Conservation (phyloP, 2,888 invertebrate species). For the Agrilus cyanescens region DNA sequence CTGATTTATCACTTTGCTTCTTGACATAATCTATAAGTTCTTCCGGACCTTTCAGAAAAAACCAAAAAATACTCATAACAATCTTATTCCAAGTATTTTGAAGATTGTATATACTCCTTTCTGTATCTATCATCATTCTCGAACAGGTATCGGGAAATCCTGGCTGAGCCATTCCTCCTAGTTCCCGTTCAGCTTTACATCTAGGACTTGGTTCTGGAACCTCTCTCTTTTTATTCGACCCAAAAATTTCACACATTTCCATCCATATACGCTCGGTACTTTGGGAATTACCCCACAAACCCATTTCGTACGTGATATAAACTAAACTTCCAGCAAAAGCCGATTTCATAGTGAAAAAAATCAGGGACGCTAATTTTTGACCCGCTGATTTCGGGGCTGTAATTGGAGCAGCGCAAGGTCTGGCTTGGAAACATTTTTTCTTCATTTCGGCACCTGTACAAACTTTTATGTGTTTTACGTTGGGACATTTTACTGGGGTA, state of each 20-base stretch:
- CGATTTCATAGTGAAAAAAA: slow-evolving; percentile 29
- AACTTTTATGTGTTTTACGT: slow-evolving; percentile 13
- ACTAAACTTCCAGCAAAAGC: slow-evolving; percentile 30
- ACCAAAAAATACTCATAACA: not conserved
- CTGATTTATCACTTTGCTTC: no score
- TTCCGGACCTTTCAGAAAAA: no score
- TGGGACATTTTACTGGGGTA: no score
- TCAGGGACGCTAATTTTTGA: slow-evolving; percentile 5
- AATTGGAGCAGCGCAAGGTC: slow-evolving; percentile 28
- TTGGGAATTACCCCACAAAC: slow-evolving; percentile 35
- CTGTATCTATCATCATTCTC: slow-evolving; percentile 5
- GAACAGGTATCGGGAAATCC: not conserved
- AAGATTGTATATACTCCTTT: slow-evolving; percentile 6
- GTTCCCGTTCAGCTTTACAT: no score
- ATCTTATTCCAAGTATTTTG: slow-evolving; percentile 8
- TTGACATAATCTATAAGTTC: no score
- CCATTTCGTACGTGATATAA: slow-evolving; percentile 34
- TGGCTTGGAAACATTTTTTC: slow-evolving; percentile 24
- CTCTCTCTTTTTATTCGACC: not conserved
- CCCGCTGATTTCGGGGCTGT: slow-evolving; percentile 10
- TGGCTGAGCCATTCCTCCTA: no score
- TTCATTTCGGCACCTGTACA: slow-evolving; percentile 33
- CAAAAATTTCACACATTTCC: slow-evolving; percentile 18
- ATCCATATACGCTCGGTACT: slow-evolving; percentile 33
- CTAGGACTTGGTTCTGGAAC: no score